Conservation (phyloP, 2,888 invertebrate species). For the Hemistola chrysoprasaria region DNA sequence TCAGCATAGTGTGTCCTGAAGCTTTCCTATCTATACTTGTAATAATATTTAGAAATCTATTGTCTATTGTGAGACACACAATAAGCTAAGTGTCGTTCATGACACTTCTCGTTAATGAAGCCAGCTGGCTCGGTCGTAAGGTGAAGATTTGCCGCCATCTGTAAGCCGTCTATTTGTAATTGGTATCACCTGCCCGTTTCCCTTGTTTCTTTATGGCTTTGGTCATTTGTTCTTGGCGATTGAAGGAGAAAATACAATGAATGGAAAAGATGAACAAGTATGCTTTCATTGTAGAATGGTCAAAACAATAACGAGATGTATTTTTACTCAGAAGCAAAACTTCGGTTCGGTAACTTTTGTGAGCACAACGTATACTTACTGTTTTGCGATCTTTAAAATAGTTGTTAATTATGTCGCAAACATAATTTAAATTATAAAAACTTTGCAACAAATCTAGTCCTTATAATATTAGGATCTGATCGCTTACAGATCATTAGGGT, state of each 20-base stretch:
- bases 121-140: conserved; percentile 51
- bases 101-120: conserved; percentile 56
- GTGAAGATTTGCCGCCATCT: conserved; percentile 32
- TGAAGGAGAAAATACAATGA: conserved; percentile 5
- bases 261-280: too few species aligned
- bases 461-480: too few species aligned
- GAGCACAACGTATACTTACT: too few species aligned
- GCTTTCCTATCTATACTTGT: conserved; percentile 25
- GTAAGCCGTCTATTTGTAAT: conserved; percentile 52
- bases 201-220: conserved; percentile 28
- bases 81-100: conserved; percentile 61
- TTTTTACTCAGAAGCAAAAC: too few species aligned
- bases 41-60: conserved; percentile 38
- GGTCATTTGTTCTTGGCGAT: conserved; percentile 28
- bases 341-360: too few species aligned
- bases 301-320: too few species aligned
- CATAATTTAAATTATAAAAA: too few species aligned
- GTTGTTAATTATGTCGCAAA: too few species aligned
- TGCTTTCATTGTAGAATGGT: too few species aligned
- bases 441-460: too few species aligned
- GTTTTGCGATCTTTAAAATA: too few species aligned
- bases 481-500: too few species aligned
- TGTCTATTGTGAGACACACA: conserved; percentile 57
- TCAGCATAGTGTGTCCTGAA: conserved; percentile 5
- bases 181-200: conserved; percentile 60